These are phyloP conservation scores for Baronia brevicornis DNA, from an alignment of 2,888 invertebrate species.

Conservation along the genomic window DNA sequence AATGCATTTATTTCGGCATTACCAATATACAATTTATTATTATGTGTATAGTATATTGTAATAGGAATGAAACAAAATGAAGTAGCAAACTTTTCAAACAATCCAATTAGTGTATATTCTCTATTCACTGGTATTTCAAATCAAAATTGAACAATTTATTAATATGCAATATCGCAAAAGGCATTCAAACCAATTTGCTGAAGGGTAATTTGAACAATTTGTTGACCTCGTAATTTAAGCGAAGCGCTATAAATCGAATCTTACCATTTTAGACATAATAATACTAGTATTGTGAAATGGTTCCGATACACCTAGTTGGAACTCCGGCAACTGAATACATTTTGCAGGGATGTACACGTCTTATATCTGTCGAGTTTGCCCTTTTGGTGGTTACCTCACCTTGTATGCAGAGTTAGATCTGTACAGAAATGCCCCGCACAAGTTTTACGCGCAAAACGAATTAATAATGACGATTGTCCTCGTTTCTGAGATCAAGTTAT, in stretches of 20 bases:
- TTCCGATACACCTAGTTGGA: slow-evolving; percentile 34
- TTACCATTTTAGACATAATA: slow-evolving; percentile 57
- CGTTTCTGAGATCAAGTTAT: too few species aligned
- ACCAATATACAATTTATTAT: too few species aligned
- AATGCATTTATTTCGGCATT: too few species aligned
- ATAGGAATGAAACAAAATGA: too few species aligned
- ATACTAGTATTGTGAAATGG: slow-evolving; percentile 25
- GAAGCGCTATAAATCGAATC: slow-evolving; percentile 23
- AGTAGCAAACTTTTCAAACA: too few species aligned
- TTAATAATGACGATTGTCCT: too few species aligned
- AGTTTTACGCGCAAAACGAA: slow-evolving; percentile 28
- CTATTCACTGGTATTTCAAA: neutral
- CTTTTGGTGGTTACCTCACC: slow-evolving; percentile 67
- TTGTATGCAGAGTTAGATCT: slow-evolving; percentile 59
- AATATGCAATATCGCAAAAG: slow-evolving; percentile 2
- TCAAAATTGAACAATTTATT: slow-evolving; percentile 6
- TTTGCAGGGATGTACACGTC: slow-evolving; percentile 57
- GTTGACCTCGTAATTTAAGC: slow-evolving; percentile 6
- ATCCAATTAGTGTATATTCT: too few species aligned
- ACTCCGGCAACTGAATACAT: slow-evolving; percentile 45
- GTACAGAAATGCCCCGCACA: slow-evolving; percentile 38
- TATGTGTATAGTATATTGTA: too few species aligned
- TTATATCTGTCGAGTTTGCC: slow-evolving; percentile 64
- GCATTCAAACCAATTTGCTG: slow-evolving; percentile 8
- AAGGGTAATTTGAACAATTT: slow-evolving; percentile 10